Evolutionary conservation across 2,888 invertebrate genomes (phyloP).

Genomic region (Octodonta nipae): DNA sequence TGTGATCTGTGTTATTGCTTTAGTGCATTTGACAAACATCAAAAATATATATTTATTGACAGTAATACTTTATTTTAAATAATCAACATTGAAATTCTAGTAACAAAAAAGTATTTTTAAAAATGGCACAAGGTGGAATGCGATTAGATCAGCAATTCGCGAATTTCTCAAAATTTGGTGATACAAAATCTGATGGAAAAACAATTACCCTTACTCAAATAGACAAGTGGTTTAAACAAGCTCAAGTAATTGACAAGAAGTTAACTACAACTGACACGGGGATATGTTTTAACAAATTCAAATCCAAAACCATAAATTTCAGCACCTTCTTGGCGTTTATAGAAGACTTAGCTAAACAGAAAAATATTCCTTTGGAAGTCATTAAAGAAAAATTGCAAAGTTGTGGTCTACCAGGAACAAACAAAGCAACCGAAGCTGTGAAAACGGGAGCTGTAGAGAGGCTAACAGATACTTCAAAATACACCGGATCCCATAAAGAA

Average conservation of each 20-base stretch:
- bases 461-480: constrained; percentile 69
- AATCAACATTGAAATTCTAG: no score
- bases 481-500: constrained; percentile 73
- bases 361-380: constrained; percentile 58
- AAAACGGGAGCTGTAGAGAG: constrained; percentile 52
- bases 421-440: constrained; percentile 30
- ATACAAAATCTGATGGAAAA: constrained; percentile 64
- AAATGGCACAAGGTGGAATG: no score
- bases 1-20: no score
- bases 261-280: constrained; percentile 81
- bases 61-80: no score
- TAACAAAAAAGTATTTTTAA: no score
- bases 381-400: constrained; percentile 63
- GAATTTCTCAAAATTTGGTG: constrained; percentile 76
- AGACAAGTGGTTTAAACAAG: constrained; percentile 91
- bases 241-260: constrained; percentile 56
- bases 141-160: constrained; percentile 60
- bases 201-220: constrained; percentile 76
- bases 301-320: constrained; percentile 32
- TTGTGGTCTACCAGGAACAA: constrained; percentile 48
- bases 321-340: constrained; percentile 46
- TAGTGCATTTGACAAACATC: no score
- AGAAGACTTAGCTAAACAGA: constrained; percentile 67
- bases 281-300: constrained; percentile 78
- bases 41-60: no score